Evolutionary conservation across 2,113 vertebrate species (phyloP), one percentile per base, ranked within the genome.

Genomic region (Gasterosteus nipponicus): DNA sequence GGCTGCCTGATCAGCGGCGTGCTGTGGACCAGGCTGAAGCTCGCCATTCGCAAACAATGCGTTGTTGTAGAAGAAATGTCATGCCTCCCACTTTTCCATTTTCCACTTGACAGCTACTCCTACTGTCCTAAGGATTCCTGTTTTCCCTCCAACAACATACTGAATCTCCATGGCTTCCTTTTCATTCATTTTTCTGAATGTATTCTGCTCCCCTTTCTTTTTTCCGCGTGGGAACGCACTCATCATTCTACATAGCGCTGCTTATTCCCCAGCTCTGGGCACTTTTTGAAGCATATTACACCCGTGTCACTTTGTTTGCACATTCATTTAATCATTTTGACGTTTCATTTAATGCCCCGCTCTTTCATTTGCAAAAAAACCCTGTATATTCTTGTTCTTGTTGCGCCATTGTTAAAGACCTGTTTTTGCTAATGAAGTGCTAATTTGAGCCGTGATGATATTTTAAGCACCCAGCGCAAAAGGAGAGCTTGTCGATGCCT

Each of bases 401-500:
- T 51, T 78, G 42, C 71, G 66, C 7, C 10, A 49, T 68, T 87
- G 41, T 77, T 35, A 69, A 82, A 69, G 77, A 56, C 67, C 63
- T 46, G 18, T 58, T 83, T 77, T 78, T 82, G 18, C 72, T 81
- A 85, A 85, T 83, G 75, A 86, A 80, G 65, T 84, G 38, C 47
- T 85, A 76, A 92, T 87, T 84, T 80, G 73, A 68, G 47, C 62
- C 60, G 67, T 86, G 79, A 86, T 90, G 79, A 81, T 81, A 77
- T 88, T 88, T 90, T 89, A 90, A 88, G 84, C 75, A 84, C 68
- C 76, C 59, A n/a, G 9, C 57, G 56, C 58, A 65, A 61, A 82
- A 75, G 73, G 22, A 65, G 73, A 58, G 42, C 64, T n/a, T 38
- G 39, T 54, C 67, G 53, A 83, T 78, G 75, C 69, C 42, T 64